Percentiles rank a stretch among this genome's conserved stretches.
These are phyloP conservation scores for Conger conger DNA, from an alignment of 2,113 vertebrate species.

Conservation along the genomic window DNA sequence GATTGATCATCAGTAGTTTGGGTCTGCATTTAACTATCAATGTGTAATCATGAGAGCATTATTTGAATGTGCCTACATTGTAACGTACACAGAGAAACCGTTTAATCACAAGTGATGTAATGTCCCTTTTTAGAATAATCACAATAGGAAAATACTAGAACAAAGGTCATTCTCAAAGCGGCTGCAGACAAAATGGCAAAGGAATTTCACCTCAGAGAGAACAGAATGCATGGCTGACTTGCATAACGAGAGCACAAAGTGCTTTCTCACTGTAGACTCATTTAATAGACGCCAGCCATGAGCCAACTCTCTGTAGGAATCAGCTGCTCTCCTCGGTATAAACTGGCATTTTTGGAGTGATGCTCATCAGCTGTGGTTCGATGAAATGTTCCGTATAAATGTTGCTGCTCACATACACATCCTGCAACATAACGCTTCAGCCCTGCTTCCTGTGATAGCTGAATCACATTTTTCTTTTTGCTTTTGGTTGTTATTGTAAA, in stretches of 20 bases:
- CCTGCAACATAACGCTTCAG: not conserved
- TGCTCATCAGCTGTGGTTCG: not conserved
- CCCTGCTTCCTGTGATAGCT: not conserved
- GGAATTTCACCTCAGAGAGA: not conserved
- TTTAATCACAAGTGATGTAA: not conserved
- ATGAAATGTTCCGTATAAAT: not conserved
- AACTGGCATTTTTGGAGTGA: not conserved
- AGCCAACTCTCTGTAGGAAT: not conserved
- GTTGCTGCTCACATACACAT: not conserved
- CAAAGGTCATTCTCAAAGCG: not conserved
- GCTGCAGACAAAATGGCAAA: not conserved
- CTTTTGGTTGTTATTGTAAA: no score
- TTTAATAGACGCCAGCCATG: conserved; percentile 3
- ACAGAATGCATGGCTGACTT: not conserved
- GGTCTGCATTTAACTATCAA: not conserved
- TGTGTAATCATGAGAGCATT: not conserved
- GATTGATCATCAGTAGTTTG: not conserved
- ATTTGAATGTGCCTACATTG: not conserved
- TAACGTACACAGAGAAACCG: not conserved
- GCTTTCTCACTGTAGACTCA: not conserved
- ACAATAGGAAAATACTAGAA: not conserved
- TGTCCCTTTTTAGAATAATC: not conserved
- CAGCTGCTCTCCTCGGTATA: not conserved
- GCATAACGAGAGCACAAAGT: not conserved
- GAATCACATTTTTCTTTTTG: no score